phyloP scores from a whole-genome alignment of 2,797 vertebrate genomes.

The Mus spretus region DNA sequence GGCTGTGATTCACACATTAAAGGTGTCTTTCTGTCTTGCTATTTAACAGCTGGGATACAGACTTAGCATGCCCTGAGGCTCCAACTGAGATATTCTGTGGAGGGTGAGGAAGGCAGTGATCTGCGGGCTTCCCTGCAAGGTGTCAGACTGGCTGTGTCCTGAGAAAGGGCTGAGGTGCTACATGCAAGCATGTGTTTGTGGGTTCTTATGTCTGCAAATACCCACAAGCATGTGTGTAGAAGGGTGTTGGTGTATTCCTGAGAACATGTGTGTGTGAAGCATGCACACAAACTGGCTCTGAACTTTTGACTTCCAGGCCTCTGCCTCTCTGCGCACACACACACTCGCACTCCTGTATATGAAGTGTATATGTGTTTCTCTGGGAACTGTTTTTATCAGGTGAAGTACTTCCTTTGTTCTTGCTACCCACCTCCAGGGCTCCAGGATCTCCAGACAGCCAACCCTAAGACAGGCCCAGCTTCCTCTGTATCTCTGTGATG shows the following conservation, averaged over 20 bases:
- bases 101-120: not conserved
- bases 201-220: not conserved
- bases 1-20: conserved; percentile 17
- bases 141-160: not conserved
- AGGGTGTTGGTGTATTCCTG: not conserved
- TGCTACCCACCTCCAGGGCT: not conserved
- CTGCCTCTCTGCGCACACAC: not conserved
- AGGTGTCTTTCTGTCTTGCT: not conserved
- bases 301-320: not conserved
- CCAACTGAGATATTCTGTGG: not conserved
- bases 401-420: not conserved
- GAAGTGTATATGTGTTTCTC: not conserved
- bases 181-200: not conserved
- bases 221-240: not conserved
- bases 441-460: not conserved
- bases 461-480: not conserved
- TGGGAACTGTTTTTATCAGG: not conserved
- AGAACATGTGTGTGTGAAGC: not conserved
- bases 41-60: not conserved
- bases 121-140: not conserved
- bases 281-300: not conserved
- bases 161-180: not conserved
- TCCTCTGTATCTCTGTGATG: not conserved
- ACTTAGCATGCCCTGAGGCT: not conserved
- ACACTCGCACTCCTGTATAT: too few species aligned